Evolutionary conservation across 2,888 invertebrate species (phyloP), one percentile per base, ranked within the genome.

Genomic region (Ctenicera cuprea): DNA sequence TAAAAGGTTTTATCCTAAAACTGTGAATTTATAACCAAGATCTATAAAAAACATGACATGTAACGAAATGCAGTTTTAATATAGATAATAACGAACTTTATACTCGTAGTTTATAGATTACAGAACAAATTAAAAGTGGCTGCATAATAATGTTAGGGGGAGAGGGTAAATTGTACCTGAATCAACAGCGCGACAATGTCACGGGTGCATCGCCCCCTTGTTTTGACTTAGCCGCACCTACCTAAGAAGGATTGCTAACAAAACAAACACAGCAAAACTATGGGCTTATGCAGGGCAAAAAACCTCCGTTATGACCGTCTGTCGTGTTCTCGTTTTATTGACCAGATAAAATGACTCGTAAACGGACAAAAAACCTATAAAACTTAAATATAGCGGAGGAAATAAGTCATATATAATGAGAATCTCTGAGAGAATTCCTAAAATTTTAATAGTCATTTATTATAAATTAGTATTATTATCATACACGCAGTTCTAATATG

Each of bases 131-230:
- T 14, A 41, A 41, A 7, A 14, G 50, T 12, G 14, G 22, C 14
- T 57, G 57, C 33, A 57, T 57, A 57, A 57, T 33, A 9, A 57
- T 1, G 3, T 3, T 43, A 41, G 9, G 45, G 37, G 50, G 61
- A 38, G 45, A 20, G 5, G 62, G 70, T 57, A 73, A 73, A 76
- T 74, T 72, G 66, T 80, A 80, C 80, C 80, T 80, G 79, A 69
- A 76, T 62, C 72, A 71, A 30, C 65, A 71, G 65, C 79, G 78
- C 78, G 82, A 80, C 82, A 82, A 82, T 80, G 82, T 82, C 82
- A 82, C 73, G 76, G 77, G 82, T 77, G 71, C 81, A 80, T 80
- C 81, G 78, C 78, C 76, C 76, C 75, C 62, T 68, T 75, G 75
- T 75, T 75, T 75, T 75, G 71, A 75, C 71, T 72, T 70, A 70